phyloP scores from a whole-genome alignment of 2,888 invertebrate genomes.

The Girardia tigrina region DNA sequence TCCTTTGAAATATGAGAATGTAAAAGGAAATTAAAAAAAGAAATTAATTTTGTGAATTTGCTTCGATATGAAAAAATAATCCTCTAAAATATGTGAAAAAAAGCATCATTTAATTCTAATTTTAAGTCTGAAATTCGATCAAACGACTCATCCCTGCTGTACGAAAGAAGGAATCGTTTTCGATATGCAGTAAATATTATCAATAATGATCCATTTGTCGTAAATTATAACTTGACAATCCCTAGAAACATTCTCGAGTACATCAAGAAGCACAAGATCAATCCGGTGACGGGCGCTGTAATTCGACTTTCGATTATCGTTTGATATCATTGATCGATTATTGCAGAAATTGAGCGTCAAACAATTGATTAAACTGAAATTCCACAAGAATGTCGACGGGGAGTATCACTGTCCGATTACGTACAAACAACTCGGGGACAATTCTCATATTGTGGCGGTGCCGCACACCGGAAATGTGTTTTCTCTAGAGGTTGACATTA shows the following conservation, averaged over 20 bases:
- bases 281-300: constrained; percentile 71
- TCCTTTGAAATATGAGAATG: no score
- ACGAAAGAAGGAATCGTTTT: constrained; percentile 79
- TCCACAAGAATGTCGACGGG: constrained; percentile 67
- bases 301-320: constrained; percentile 51
- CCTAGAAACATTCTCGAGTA: constrained; percentile 65
- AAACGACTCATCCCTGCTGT: constrained; percentile 78
- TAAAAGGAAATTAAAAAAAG: no score
- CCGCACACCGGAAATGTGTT: constrained; percentile 84
- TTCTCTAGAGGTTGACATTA: constrained; percentile 65
- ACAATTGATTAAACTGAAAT: constrained; percentile 67
- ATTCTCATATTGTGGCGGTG: constrained; percentile 79
- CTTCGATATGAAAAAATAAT: no score
- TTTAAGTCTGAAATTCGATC: constrained; percentile 76
- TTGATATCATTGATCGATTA: constrained; percentile 42
- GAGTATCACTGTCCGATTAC: constrained; percentile 83
- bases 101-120: no score
- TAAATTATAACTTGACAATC: constrained; percentile 30
- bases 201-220: not conserved
- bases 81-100: no score
- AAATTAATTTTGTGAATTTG: no score
- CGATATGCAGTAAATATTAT: constrained; percentile 57
- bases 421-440: constrained; percentile 77
- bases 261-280: constrained; percentile 73
- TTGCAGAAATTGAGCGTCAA: constrained; percentile 64